phyloP scores from a whole-genome alignment of 1,140 invertebrate species.

The Heterodera carotae region DNA sequence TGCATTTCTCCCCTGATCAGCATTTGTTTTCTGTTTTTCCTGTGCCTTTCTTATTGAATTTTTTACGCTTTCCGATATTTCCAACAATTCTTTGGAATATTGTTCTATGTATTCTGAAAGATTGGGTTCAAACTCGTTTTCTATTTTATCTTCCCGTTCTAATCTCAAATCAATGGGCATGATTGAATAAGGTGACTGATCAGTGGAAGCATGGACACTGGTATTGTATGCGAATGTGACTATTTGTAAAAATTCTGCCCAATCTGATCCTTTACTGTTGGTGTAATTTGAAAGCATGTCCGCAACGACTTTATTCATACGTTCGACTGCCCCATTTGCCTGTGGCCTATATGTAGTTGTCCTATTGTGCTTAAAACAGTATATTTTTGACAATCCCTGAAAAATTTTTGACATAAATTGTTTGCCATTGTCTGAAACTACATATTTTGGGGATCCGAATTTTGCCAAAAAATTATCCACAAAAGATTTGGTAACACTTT shows the following conservation, averaged over 20 bases:
- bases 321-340: conserved; percentile 7
- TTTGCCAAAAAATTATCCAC: neutral
- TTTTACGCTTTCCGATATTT: neutral
- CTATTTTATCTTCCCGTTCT: neutral
- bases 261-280: conserved; percentile 8
- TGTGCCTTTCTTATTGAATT: neutral
- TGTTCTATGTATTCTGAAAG: neutral
- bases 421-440: conserved; percentile 13
- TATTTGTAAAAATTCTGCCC: neutral
- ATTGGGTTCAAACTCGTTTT: neutral
- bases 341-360: conserved; percentile 21
- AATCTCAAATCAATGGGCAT: conserved; percentile 1
- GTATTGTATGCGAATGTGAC: too few species aligned
- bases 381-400: too few species aligned
- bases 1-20: neutral
- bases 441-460: neutral
- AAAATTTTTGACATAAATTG: conserved; percentile 14
- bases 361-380: conserved; percentile 8
- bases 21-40: neutral
- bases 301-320: neutral
- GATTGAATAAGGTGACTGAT: neutral
- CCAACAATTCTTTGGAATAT: neutral
- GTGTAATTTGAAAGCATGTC: too few species aligned
- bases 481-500: neutral
- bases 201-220: neutral